Conservation (phyloP, 2,113 vertebrate species). For the Lepus americanus region DNA sequence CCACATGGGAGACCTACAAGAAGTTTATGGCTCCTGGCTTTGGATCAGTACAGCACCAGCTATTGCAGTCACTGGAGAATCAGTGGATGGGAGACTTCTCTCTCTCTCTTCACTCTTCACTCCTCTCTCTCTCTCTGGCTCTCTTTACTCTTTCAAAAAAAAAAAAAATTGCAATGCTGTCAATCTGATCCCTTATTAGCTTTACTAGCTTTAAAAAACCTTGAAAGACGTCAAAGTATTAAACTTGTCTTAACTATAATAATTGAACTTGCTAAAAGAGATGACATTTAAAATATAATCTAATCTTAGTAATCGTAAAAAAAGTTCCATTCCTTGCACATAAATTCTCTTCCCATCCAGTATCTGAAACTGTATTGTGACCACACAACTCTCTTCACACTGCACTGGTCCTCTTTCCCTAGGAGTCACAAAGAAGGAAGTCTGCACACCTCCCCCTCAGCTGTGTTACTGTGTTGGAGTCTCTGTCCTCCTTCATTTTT, state of each 20-base stretch:
- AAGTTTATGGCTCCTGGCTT: too few relatives aligned
- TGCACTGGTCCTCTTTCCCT: not conserved
- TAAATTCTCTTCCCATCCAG: slow-evolving; percentile 41
- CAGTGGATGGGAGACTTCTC: too few relatives aligned
- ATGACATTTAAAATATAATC: slow-evolving; percentile 42
- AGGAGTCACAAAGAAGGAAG: not conserved
- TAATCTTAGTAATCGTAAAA: slow-evolving; percentile 29
- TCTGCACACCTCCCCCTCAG: not conserved
- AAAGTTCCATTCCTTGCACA: slow-evolving; percentile 21
- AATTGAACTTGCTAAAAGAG: slow-evolving; percentile 33
- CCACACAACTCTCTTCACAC: not conserved
- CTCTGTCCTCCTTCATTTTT: not conserved
- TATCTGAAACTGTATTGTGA: not conserved
- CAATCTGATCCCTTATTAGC: not conserved
- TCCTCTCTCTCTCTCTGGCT: too few relatives aligned
- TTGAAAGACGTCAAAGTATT: not conserved
- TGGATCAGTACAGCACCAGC: not conserved
- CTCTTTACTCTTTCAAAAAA: not conserved
- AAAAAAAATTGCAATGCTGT: not conserved
- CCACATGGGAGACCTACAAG: too few relatives aligned
- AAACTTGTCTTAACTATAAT: slow-evolving; percentile 47
- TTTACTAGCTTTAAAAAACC: slow-evolving; percentile 23
- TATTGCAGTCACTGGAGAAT: not conserved
- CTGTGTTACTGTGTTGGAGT: not conserved
- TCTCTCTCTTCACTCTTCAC: too few relatives aligned